phyloP scores from a whole-genome alignment of 2,113 vertebrate species.

The Redunca redunca region DNA sequence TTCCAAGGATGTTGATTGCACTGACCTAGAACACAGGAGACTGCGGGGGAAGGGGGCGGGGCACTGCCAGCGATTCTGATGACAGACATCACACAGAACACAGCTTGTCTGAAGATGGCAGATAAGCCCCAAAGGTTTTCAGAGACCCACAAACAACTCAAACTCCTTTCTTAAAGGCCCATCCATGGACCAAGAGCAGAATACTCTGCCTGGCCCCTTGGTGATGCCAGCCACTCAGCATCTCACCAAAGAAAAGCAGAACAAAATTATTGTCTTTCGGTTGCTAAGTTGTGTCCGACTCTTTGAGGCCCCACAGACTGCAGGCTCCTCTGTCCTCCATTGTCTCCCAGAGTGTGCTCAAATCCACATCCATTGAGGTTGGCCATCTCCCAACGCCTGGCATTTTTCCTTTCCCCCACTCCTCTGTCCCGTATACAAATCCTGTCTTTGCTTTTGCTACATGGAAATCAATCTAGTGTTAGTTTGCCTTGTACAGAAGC shows the following conservation, averaged over 20 bases:
- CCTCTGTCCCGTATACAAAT: too few species aligned
- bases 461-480: accelerated
- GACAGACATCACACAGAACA: neutral
- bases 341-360: neutral
- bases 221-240: neutral
- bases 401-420: neutral
- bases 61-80: neutral
- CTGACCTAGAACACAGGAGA: neutral
- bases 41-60: accelerated
- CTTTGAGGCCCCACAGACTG: neutral
- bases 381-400: neutral
- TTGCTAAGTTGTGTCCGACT: neutral
- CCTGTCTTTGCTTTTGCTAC: too few species aligned
- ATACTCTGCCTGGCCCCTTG: neutral
- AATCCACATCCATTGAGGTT: neutral
- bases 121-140: neutral
- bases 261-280: neutral
- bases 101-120: neutral
- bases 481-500: neutral
- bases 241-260: neutral
- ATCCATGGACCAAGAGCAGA: neutral
- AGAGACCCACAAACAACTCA: neutral
- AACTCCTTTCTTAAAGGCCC: neutral
- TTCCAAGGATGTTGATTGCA: too few species aligned
- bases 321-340: neutral